Percentiles rank a stretch among this genome's conserved stretches.
These are phyloP conservation scores for Babylonia areolata DNA, from an alignment of 1,140 invertebrate species.

Conservation along the genomic window DNA sequence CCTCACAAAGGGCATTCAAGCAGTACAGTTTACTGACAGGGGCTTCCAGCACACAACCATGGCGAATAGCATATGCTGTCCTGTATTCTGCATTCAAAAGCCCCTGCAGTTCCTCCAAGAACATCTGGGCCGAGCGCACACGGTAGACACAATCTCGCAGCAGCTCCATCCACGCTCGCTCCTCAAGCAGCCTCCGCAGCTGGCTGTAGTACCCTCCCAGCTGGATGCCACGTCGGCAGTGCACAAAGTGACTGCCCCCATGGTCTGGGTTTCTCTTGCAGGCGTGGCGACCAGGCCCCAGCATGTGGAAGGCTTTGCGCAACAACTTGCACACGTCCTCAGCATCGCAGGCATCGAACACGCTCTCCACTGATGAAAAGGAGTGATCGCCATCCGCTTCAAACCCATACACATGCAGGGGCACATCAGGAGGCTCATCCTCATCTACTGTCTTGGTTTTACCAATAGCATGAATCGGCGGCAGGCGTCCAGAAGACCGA, in stretches of 20 bases:
- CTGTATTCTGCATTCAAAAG: constrained; percentile 66
- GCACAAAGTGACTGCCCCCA: constrained; percentile 66
- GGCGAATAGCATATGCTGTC: constrained; percentile 67
- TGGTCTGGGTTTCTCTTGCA: constrained; percentile 64
- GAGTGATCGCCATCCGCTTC: constrained; percentile 51
- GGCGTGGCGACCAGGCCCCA: constrained; percentile 68
- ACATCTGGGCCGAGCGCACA: constrained; percentile 60
- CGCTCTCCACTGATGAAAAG: constrained; percentile 52
- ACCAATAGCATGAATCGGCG: constrained; percentile 56
- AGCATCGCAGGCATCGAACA: constrained; percentile 64
- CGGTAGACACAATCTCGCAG: constrained; percentile 65
- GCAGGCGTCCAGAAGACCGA: constrained; percentile 43
- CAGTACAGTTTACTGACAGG: constrained; percentile 71
- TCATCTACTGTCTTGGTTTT: constrained; percentile 54
- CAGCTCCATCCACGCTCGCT: constrained; percentile 67
- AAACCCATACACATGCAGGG: constrained; percentile 50
- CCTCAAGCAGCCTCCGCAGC: constrained; percentile 64
- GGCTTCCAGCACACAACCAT: constrained; percentile 59
- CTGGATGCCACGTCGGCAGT: constrained; percentile 57
- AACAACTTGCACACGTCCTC: constrained; percentile 62
- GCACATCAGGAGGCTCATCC: constrained; percentile 57
- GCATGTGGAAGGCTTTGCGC: constrained; percentile 61
- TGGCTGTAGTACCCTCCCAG: constrained; percentile 65
- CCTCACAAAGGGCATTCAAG: constrained; percentile 72
- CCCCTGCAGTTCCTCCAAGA: constrained; percentile 68